Percentiles rank a stretch among this genome's conserved stretches.
Evolutionary conservation across 2,888 invertebrate genomes (phyloP).

Genomic region (Camptogramma bilineatum): DNA sequence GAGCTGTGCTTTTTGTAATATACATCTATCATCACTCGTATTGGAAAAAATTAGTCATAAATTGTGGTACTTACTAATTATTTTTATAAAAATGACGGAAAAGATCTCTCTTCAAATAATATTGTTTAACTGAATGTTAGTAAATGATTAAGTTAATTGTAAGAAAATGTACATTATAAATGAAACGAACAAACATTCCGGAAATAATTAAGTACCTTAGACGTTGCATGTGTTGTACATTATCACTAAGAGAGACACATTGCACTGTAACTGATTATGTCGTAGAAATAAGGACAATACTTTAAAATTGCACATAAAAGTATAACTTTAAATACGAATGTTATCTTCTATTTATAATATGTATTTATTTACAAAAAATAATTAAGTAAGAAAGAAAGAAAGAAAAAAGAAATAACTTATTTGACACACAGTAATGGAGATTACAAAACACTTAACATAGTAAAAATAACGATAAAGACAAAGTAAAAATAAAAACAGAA

Average conservation of each 20-base stretch:
- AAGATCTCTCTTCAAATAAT: background rate
- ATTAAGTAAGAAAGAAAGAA: too few species aligned
- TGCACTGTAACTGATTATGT: background rate
- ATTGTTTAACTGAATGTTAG: background rate
- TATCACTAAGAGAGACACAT: background rate
- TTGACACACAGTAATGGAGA: too few species aligned
- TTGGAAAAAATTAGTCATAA: constrained; percentile 20
- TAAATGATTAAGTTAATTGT: background rate
- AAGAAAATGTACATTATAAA: constrained; percentile 4
- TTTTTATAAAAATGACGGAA: background rate
- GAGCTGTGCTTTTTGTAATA: constrained; percentile 76
- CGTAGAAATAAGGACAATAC: background rate
- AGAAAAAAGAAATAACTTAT: too few species aligned
- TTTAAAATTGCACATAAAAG: background rate
- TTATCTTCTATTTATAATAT: too few species aligned
- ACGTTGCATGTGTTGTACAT: constrained; percentile 4
- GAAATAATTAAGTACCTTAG: background rate
- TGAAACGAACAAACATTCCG: constrained; percentile 5
- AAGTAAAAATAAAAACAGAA: too few species aligned
- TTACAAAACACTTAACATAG: too few species aligned
- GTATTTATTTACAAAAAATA: too few species aligned
- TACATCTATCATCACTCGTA: constrained; percentile 74
- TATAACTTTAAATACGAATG: background rate
- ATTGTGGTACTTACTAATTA: background rate
- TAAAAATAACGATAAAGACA: too few species aligned